Evolutionary conservation across 2,797 vertebrate genomes (phyloP), one percentile per base, ranked within the genome.

Genomic region (Thripadectes ignobilis): DNA sequence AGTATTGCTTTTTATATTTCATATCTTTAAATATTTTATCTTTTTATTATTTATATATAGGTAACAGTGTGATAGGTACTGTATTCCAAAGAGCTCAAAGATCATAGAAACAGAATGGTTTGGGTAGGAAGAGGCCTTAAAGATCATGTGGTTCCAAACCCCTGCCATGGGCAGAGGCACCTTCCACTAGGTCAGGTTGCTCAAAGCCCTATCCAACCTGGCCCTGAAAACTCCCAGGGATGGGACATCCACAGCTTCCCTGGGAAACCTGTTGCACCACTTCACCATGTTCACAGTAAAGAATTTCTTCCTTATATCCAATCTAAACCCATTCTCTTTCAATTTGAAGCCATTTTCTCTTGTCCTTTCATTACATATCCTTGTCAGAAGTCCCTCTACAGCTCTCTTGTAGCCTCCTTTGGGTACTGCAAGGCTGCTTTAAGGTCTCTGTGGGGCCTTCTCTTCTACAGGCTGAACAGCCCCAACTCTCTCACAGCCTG

Each of bases 321-420:
- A 62, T 49, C 30, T 19, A 72, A 77, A 58, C 21, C 58, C 63
- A 8, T n/a, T 45, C 43, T 57, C 23, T 41, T 45, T 71, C 24
- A 11, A 7, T 52, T 65, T 41, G 9, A 72, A 46, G 4, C 7
- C 15, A 7, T 39, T 58, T 65, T 5, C 14, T 12, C 30, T 34
- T 73, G 8, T 58, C 29, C 65, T 58, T 10, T 46, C 21, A 58
- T 8, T 34, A 38, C 14, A 16, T 45, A 14, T 8, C 17, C 0
- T 0, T 32, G 17, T 22, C 0, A 0, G 23, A 63, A 59, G 14
- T 72, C 14, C 19, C 39, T 46, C 66, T 72, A 12, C 45, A 66
- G 8, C 24, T 77, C 58, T 66, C 34, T 32, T 52, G n/a, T 46
- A 65, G 65, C 12, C 10, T 9, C 26, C 10, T 58, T 72, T 29